Evolutionary conservation across 2,888 invertebrate species (phyloP), one percentile per base, ranked within the genome.

Genomic region (Tricholauxania praeusta): DNA sequence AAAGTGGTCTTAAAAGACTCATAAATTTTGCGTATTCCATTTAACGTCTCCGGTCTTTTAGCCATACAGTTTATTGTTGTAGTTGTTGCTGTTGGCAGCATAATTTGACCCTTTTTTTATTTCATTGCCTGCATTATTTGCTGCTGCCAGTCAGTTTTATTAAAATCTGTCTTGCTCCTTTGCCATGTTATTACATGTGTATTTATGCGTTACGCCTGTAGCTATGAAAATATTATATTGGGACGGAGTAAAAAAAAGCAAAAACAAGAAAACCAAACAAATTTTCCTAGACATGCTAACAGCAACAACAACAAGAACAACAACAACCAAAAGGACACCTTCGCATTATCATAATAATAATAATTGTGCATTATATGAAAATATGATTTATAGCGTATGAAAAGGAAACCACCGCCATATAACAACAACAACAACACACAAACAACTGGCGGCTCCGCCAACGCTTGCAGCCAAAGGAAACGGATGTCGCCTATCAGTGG

Each of bases 381-480:
- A 76, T 72, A 75, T 78, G 75, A 77, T 77, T 76, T 78, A 78
- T 76, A 74, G 75, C 52, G 28, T n/a, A 39, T 19, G 47, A 69
- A 73, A 72, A 53, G 12, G 39, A 67, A 17, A 47, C 52, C 67
- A 60, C 51, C 59, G 10, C 39, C 39, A 10, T 39, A 39, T 10
- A 39, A 10, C 39, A 39, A 10, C 39, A 10, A 39, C 32, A 32
- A 32, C 32, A 32, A 39, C 10, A 39, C 10, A 39, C 48, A 73
- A 53, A 72, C 68, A 64, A 68, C 66, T 32, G 52, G 28, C 32
- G 19, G 52, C 51, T 32, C 39, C 15, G 3, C 12, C 12, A 12
- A 32, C 47, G n/a, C 19, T 19, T 39, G 7, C 57, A 39, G 57
- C 57, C 59, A 52, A 53, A 62, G 70, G 70, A 70, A 68, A 51